Evolutionary conservation across 2,888 invertebrate genomes (phyloP).

Genomic region (Drosophila stalkeri): DNA sequence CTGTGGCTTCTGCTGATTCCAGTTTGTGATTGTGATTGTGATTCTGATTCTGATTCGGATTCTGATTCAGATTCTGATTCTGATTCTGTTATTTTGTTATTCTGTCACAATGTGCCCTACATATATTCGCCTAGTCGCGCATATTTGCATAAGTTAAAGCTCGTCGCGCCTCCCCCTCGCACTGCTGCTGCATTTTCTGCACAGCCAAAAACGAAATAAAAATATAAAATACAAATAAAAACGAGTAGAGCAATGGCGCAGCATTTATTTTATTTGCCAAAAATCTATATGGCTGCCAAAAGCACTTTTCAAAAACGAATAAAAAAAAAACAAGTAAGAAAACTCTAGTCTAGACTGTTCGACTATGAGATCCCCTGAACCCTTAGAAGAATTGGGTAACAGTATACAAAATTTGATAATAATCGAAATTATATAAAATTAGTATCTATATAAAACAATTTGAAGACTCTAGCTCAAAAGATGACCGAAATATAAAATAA

Average conservation of each 20-base stretch:
- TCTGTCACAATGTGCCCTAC: conserved; percentile 41
- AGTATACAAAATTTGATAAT: no score
- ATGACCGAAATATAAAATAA: no score
- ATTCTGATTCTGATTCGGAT: conserved; percentile 13
- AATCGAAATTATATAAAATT: no score
- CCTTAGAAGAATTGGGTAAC: no score
- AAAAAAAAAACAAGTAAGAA: conserved; percentile 1
- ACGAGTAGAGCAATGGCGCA: conserved; percentile 19
- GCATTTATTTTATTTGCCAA: conserved; percentile 49
- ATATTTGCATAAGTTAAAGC: conserved; percentile 55
- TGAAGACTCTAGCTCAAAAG: no score
- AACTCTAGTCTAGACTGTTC: no score
- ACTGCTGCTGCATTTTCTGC: conserved; percentile 30
- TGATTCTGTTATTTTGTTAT: conserved; percentile 46
- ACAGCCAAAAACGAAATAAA: conserved; percentile 2
- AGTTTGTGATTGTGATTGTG: conserved; percentile 32
- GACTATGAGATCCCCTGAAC: no score
- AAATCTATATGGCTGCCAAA: conserved; percentile 33
- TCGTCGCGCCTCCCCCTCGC: conserved; percentile 16
- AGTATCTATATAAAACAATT: no score
- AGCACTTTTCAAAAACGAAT: conserved; percentile 1
- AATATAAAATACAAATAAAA: no score
- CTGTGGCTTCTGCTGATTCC: background rate
- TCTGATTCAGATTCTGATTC: conserved; percentile 12
- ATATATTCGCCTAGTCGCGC: conserved; percentile 40